Conservation (phyloP, 37 sponge, comb jelly and placozoan species). For the Eunapius fragilis region DNA sequence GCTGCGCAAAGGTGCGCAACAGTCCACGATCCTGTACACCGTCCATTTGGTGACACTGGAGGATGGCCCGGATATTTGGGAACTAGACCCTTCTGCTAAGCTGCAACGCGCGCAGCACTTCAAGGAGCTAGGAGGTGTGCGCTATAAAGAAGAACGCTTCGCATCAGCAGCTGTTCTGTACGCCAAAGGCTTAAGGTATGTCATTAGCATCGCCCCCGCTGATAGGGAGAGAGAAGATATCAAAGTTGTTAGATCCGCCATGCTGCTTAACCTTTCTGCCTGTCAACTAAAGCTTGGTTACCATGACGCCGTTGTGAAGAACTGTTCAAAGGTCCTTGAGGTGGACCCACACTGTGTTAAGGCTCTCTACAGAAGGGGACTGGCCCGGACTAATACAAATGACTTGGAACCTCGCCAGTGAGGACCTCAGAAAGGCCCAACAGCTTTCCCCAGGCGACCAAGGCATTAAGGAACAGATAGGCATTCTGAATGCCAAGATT, state of each 20-base stretch:
- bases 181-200: conserved; percentile 54
- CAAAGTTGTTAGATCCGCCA: background rate
- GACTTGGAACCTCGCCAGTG: conserved; percentile 59
- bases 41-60: conserved; percentile 33
- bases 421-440: conserved; percentile 26
- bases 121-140: conserved; percentile 44
- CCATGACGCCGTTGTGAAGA: conserved; percentile 26
- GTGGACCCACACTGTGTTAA: conserved; percentile 36
- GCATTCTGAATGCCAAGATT: background rate
- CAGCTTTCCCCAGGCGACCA: conserved; percentile 36
- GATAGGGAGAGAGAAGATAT: conserved; percentile 13
- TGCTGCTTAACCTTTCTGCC: conserved; percentile 61
- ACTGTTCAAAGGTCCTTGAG: conserved; percentile 53
- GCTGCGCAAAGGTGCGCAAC: no score
- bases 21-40: conserved; percentile 4
- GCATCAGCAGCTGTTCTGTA: conserved; percentile 44
- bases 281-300: conserved; percentile 70
- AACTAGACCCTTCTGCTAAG: conserved; percentile 25
- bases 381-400: conserved; percentile 37
- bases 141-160: conserved; percentile 19
- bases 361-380: conserved; percentile 59
- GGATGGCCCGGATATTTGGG: conserved; percentile 54
- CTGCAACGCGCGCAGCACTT: conserved; percentile 31
- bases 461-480: conserved; percentile 39
- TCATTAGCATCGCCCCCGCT: conserved; percentile 6